phyloP scores from a whole-genome alignment of 2,888 invertebrate species.

The Hyposoter didymator region DNA sequence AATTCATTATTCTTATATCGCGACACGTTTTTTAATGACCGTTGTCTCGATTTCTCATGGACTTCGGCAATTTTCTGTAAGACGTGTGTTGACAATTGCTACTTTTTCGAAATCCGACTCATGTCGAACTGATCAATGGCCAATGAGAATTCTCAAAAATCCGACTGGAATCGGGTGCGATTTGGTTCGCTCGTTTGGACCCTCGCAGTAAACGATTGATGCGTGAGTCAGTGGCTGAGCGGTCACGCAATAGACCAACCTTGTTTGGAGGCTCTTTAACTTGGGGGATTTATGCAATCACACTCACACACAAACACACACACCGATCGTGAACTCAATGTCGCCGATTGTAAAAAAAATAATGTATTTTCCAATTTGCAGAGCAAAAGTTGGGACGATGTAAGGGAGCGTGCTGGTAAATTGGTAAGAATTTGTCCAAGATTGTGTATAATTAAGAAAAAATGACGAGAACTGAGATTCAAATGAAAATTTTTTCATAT shows the following conservation, averaged over 20 bases:
- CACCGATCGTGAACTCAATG: not conserved
- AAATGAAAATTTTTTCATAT: not conserved
- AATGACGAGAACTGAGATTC: not conserved
- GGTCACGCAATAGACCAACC: not conserved
- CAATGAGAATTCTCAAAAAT: not conserved
- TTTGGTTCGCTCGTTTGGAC: too few species aligned
- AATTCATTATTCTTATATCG: not conserved
- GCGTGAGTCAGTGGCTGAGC: not conserved
- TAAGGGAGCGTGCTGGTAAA: not conserved
- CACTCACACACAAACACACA: not conserved
- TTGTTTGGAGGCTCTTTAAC: not conserved
- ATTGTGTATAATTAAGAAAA: not conserved
- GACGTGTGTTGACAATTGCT: too few species aligned
- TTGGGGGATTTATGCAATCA: not conserved
- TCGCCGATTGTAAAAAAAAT: not conserved
- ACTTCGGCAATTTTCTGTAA: too few species aligned
- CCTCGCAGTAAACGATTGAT: not conserved
- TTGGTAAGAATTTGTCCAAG: not conserved
- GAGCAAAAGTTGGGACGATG: too few species aligned
- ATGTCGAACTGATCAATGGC: not conserved
- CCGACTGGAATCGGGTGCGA: too few species aligned
- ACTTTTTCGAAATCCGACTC: not conserved
- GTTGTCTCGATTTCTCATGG: too few species aligned
- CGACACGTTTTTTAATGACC: not conserved
- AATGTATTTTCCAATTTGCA: not conserved